Conservation (phyloP, 92 coral and sea anemone species). For the Epizoanthus stellaris region DNA sequence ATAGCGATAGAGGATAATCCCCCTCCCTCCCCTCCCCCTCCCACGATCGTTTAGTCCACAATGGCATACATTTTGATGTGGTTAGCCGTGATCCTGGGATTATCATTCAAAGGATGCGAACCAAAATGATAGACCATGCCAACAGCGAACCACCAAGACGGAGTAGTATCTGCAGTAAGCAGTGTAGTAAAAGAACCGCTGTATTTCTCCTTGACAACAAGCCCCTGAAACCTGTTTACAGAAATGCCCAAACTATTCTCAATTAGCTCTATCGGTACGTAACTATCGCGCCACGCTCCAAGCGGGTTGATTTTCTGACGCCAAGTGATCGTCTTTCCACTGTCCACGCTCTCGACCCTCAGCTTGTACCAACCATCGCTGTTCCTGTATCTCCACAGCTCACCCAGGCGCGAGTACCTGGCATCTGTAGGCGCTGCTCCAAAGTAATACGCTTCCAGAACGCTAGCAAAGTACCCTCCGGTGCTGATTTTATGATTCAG, state of each 20-base stretch:
- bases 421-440: not conserved
- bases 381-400: conserved; percentile 14
- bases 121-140: not conserved
- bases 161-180: not conserved
- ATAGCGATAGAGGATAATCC: too few relatives aligned
- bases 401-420: not conserved
- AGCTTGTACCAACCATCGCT: not conserved
- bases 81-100: not conserved
- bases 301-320: conserved; percentile 27
- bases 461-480: not conserved
- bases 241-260: conserved; percentile 24
- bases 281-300: conserved; percentile 32
- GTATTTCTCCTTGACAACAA: not conserved
- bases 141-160: not conserved
- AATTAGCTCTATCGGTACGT: conserved; percentile 11
- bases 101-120: not conserved
- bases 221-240: conserved; percentile 17
- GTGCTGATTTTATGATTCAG: conserved; percentile 2
- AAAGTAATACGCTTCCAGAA: not conserved
- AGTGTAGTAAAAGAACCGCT: not conserved
- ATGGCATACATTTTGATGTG: conserved; percentile 5
- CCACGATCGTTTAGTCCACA: too few relatives aligned
- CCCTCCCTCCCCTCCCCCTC: too few relatives aligned
- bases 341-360: conserved; percentile 13
- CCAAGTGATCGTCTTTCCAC: conserved; percentile 10